Conservation (phyloP, 2,797 vertebrate genomes). For the Protonibea diacanthus region DNA sequence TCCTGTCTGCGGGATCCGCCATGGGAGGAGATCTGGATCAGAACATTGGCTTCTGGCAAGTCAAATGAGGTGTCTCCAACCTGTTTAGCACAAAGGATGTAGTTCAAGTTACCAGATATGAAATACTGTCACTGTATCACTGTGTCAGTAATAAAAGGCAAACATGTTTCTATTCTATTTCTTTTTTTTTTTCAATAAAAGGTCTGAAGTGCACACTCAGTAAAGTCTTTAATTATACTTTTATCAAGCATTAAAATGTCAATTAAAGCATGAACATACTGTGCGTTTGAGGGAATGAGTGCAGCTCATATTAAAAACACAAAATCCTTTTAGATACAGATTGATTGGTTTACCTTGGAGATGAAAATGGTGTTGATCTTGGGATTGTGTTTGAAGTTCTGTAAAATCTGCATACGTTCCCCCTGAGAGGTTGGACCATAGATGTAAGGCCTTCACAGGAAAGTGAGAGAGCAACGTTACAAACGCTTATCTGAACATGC, state of each 20-base stretch:
- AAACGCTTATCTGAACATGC: not conserved
- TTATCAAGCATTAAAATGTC: not conserved
- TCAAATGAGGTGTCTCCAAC: slow-evolving; percentile 99
- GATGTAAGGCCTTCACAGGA: slow-evolving; percentile 91
- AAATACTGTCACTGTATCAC: not conserved
- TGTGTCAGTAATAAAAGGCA: not conserved
- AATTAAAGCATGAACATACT: not conserved
- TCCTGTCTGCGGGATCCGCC: slow-evolving; percentile 98
- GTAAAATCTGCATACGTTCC: slow-evolving; percentile 98
- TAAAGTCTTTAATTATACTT: not conserved
- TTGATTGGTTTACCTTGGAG: slow-evolving; percentile 89
- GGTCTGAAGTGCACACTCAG: not conserved
- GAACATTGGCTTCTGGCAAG: slow-evolving; percentile 96
- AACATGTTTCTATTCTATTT: not conserved
- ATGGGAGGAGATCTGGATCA: slow-evolving; percentile 99
- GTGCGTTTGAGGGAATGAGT: not conserved
- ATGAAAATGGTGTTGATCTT: slow-evolving; percentile 99
- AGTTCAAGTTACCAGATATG: not conserved
- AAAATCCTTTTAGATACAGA: not conserved
- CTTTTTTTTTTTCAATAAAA: not conserved
- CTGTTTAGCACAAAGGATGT: slow-evolving; percentile 72
- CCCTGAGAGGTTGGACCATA: slow-evolving; percentile 98
- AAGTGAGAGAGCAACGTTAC: slow-evolving; percentile 23
- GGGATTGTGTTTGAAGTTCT: slow-evolving; percentile 99
- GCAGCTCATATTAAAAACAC: not conserved